Base-by-base conservation (phyloP, 1,140 invertebrate genomes). In the Drosophila sp. region DNA sequence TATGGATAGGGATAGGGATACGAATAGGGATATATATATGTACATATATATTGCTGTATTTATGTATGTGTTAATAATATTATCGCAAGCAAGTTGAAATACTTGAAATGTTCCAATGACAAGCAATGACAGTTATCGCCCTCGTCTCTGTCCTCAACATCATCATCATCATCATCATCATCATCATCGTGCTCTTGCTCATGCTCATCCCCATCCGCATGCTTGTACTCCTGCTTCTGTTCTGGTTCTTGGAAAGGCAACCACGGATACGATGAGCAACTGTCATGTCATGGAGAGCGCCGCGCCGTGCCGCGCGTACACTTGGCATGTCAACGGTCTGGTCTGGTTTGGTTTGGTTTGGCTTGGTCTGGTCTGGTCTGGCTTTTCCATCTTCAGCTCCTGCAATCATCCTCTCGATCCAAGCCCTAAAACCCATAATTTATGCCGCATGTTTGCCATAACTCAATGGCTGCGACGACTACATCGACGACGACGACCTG, bases 361-460 rank as follows among this genome's bases (percentile, higher is more conserved):
- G 25, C 56, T 11, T 44, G 41, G 11, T 38, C 41, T 41, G n/a
- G n/a, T 38, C 63, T 38, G 47, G 25, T 47, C 64, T 30, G 35
- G 57, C 69, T 8, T 66, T 54, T 61, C 41, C 66, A 70, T 56
- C 60, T 54, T 38, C 70, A 62, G 68, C 67, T 54, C 61, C 68
- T 47, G 58, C 41, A 32, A 23, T 41, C 41, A 35, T 58, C 54
- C 60, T 50, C 55, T 66, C 70, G 64, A 60, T 66, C 70, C 61
- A 60, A 58, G 55, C 66, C 68, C 66, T 72, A 27, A 67, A 79
- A 75, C 68, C 73, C 80, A 89, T 89, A 89, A 87, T 87, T 87
- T 87, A 89, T 87, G 80, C 84, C 73, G 84, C 84, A 87, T 87
- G 84, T 78, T 87, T 87, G 84, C 84, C 84, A 87, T 87, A 87